Percentiles rank a stretch among this genome's conserved stretches.
These are phyloP conservation scores for Drosophila subobscura DNA, from an alignment of 1,140 invertebrate genomes.

Conservation along the genomic window DNA sequence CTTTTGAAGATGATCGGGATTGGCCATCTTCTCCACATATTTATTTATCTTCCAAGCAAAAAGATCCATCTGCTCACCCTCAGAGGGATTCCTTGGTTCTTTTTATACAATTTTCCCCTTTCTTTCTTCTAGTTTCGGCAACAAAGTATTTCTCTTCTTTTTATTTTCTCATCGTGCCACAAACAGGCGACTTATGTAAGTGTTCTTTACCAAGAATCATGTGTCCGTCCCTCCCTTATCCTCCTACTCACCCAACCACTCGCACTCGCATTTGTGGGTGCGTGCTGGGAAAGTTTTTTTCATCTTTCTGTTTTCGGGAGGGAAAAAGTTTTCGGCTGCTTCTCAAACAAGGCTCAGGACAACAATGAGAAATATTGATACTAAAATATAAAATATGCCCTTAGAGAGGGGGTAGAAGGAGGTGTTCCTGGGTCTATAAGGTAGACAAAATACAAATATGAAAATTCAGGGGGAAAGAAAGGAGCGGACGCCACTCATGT, in stretches of 20 bases:
- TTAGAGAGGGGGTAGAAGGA: background rate
- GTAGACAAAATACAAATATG: constrained; percentile 73
- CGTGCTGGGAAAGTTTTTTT: constrained; percentile 54
- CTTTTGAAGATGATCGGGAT: too few relatives aligned
- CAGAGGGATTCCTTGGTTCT: too few relatives aligned
- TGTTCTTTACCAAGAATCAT: constrained; percentile 49
- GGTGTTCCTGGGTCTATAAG: constrained; percentile 31
- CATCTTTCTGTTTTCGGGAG: constrained; percentile 1
- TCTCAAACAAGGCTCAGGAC: constrained; percentile 45
- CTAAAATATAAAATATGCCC: constrained; percentile 66
- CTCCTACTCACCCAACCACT: constrained; percentile 24
- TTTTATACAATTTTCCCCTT: background rate
- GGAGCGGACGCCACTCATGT: constrained; percentile 21
- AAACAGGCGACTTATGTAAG: constrained; percentile 54
- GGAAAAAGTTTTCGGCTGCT: constrained; percentile 55
- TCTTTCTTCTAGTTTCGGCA: constrained; percentile 29
- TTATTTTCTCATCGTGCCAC: constrained; percentile 11
- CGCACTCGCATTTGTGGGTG: constrained; percentile 47
- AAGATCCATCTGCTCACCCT: too few relatives aligned
- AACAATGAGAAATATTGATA: constrained; percentile 77
- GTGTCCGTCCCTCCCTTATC: constrained; percentile 21
- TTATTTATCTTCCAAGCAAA: too few relatives aligned
- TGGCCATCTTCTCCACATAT: too few relatives aligned
- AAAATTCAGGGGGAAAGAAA: constrained; percentile 45
- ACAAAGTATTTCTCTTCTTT: constrained; percentile 31